Evolutionary conservation across 2,797 vertebrate species (phyloP).

Genomic region (Neosilurus hyrtlii): DNA sequence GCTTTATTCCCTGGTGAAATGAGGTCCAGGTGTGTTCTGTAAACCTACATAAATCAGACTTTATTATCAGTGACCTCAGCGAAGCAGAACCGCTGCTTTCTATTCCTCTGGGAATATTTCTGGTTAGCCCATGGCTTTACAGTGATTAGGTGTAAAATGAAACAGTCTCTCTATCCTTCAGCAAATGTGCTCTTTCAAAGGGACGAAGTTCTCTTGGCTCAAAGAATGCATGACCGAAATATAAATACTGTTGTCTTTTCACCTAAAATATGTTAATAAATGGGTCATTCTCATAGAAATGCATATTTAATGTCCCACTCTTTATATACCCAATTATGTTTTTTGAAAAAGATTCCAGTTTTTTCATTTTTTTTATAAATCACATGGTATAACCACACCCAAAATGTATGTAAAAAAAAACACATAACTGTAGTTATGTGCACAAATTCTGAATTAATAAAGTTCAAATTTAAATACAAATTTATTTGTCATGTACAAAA

Average conservation of each 20-base stretch:
- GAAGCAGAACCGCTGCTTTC: constrained; percentile 4
- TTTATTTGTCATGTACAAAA: too few species aligned
- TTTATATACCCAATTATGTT: too few species aligned
- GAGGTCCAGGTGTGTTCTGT: constrained; percentile 4
- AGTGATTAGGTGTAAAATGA: constrained; percentile 15
- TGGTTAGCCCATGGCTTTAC: background rate
- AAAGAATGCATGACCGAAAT: background rate
- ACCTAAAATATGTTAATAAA: background rate
- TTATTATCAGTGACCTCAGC: constrained; percentile 3
- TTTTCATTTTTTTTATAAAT: too few species aligned
- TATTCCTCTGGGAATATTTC: background rate
- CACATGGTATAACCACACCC: too few species aligned
- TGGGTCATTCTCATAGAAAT: too few species aligned
- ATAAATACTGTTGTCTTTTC: constrained; percentile 3
- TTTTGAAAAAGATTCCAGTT: too few species aligned
- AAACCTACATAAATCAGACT: constrained; percentile 15
- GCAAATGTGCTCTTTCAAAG: constrained; percentile 2
- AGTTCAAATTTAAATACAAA: too few species aligned
- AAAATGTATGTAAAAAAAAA: too few species aligned
- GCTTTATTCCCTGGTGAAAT: background rate
- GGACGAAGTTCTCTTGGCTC: background rate
- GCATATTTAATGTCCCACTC: too few species aligned
- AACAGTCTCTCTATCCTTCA: constrained; percentile 17
- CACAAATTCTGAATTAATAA: too few species aligned
- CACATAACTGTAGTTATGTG: too few species aligned